Base-by-base conservation (phyloP, 2,888 invertebrate genomes). In the Ophion ellenae region DNA sequence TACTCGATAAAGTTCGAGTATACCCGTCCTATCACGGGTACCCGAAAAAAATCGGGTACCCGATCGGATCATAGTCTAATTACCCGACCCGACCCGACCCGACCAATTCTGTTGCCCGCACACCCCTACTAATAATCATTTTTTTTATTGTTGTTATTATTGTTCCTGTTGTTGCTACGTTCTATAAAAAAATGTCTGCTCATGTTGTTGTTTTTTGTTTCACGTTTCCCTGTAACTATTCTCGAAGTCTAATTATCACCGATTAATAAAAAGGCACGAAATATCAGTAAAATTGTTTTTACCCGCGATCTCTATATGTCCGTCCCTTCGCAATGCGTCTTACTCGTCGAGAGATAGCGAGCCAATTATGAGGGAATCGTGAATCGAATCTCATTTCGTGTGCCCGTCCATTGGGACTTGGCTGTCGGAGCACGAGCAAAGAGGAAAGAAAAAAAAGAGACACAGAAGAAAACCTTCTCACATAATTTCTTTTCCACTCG, bases 401-500 rank as follows among this genome's bases (percentile, higher is more conserved):
- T 5, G 53, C 53, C 53, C 17, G 14, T 53, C 53, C 53, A 17
- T 53, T 17, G 53, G 14, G 53, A 5, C 53, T 53, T 17, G 53
- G 53, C 17, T 53, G 53, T 14, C 14, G 53, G 53, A 53, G 53
- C 17, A 17, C 3, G 47, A 47, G 47, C 47, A 17, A 53, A 17
- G 17, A 17, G 53, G 47, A 47, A 14, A 14, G 10, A 11, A 47
- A 47, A 53, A 53, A 47, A 47, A 47, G 2, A 47, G 11, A 53
- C 24, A 24, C 53, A 64, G 79, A 70, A 36, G 9, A 61, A 79
- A 73, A 73, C 40, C 9, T 66, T 64, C 53, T 36, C 57, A 66
- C 40, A 80, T 59, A 61, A 81, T 81, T 74, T 67, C 73, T 20
- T 67, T 61, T 84, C 70, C 74, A 75, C 81, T 86, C 20, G 80